phyloP scores from a whole-genome alignment of 2,888 invertebrate species.

The Synanthedon vespiformis region DNA sequence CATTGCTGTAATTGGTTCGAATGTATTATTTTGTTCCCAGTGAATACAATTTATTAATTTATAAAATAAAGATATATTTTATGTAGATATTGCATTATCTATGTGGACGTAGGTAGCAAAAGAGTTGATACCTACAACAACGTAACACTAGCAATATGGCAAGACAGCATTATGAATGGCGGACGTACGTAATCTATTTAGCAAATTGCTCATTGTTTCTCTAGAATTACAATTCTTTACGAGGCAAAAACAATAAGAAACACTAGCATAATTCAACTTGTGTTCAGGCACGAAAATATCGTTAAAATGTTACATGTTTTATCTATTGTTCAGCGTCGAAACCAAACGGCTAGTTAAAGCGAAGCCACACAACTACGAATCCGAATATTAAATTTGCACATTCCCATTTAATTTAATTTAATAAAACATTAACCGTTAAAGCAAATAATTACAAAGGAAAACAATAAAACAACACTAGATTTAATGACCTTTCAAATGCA shows the following conservation, averaged over 20 bases:
- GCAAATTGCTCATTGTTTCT: conserved; percentile 67
- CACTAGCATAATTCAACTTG: conserved; percentile 58
- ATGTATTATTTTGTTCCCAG: too few relatives aligned
- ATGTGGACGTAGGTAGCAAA: not conserved
- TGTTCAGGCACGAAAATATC: conserved; percentile 44
- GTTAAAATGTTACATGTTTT: conserved; percentile 41
- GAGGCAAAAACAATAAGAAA: conserved; percentile 62
- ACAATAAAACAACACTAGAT: not conserved
- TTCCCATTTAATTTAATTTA: conserved; percentile 29
- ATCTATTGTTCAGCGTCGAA: conserved; percentile 42
- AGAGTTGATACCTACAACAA: conserved; percentile 37
- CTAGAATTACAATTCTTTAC: conserved; percentile 60
- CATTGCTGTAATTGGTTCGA: too few relatives aligned
- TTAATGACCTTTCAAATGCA: not conserved
- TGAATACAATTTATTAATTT: not conserved
- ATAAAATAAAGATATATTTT: not conserved
- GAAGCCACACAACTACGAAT: conserved; percentile 23
- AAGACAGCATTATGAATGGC: conserved; percentile 66
- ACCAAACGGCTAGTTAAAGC: conserved; percentile 33
- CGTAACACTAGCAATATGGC: conserved; percentile 64
- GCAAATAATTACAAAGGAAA: conserved; percentile 32
- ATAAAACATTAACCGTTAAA: conserved; percentile 14
- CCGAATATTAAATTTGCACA: conserved; percentile 35
- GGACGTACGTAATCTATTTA: conserved; percentile 65
- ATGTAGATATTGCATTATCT: not conserved